Evolutionary conservation across 2,888 invertebrate genomes (phyloP).

Genomic region (Ecliptopera silaceata): DNA sequence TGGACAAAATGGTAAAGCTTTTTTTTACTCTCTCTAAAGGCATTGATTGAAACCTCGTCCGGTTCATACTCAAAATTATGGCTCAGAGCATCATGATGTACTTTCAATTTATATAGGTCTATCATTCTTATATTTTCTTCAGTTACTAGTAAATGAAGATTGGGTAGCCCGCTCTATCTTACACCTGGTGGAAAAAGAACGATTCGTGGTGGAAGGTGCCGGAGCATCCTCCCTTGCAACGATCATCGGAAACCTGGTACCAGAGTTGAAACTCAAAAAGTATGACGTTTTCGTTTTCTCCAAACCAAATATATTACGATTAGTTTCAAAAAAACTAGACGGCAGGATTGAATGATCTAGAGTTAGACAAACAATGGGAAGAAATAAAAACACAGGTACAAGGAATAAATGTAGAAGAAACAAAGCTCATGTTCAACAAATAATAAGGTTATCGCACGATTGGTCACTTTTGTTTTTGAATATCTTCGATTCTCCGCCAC

Average conservation of each 20-base stretch:
- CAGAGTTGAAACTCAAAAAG: slow-evolving; percentile 92
- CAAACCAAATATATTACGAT: background rate
- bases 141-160: slow-evolving; percentile 90
- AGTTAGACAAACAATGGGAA: no score
- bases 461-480: no score
- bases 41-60: no score
- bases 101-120: background rate
- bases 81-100: no score
- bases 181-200: slow-evolving; percentile 89
- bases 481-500: background rate
- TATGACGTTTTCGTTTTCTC: background rate
- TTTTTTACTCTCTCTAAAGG: no score
- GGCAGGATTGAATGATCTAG: no score
- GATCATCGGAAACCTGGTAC: slow-evolving; percentile 89
- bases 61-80: no score
- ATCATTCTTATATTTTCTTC: slow-evolving; percentile 1
- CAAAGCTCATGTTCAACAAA: no score
- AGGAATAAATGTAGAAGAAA: no score
- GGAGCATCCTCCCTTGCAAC: slow-evolving; percentile 94
- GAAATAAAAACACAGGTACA: background rate
- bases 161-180: slow-evolving; percentile 91
- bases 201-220: slow-evolving; percentile 94
- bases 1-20: slow-evolving; percentile 88
- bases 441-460: no score
- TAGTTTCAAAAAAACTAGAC: no score